These are phyloP conservation scores for Bradypodion pumilum DNA, from an alignment of 2,797 vertebrate genomes.

Conservation along the genomic window DNA sequence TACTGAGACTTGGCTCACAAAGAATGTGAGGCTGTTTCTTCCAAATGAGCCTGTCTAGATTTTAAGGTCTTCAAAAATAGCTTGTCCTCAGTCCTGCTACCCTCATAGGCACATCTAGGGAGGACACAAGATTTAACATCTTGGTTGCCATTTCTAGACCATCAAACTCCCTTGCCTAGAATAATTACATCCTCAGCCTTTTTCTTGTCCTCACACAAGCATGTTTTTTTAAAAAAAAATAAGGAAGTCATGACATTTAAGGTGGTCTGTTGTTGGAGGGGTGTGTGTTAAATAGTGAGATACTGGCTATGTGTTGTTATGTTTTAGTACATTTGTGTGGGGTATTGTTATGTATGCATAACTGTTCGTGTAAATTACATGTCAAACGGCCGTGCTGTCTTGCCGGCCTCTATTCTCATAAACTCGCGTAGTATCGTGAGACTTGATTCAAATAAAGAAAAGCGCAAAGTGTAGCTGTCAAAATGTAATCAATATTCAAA, in stretches of 20 bases:
- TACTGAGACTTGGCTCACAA: no score
- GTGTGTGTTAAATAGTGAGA: neutral
- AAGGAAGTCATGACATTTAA: neutral
- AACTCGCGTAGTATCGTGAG: no score
- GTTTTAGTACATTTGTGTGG: neutral
- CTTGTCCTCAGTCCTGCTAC: neutral
- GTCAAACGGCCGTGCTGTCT: no score
- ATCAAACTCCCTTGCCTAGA: neutral
- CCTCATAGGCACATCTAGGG: neutral
- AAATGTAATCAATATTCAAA: no score
- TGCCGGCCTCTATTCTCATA: no score
- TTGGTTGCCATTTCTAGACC: neutral
- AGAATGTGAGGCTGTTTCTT: no score
- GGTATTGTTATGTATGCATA: no score
- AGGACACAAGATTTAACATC: neutral
- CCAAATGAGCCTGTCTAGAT: neutral
- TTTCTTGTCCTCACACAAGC: neutral
- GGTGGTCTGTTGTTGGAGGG: neutral
- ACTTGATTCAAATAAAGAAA: no score
- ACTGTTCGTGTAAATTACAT: no score
- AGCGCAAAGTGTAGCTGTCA: no score
- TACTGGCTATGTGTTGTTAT: neutral
- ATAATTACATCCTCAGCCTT: neutral
- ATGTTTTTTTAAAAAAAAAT: neutral
- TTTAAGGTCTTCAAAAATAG: neutral